Evolutionary conservation across 2,113 vertebrate genomes (phyloP), one percentile per base, ranked within the genome.

Genomic region (Alligator mississippiensis): DNA sequence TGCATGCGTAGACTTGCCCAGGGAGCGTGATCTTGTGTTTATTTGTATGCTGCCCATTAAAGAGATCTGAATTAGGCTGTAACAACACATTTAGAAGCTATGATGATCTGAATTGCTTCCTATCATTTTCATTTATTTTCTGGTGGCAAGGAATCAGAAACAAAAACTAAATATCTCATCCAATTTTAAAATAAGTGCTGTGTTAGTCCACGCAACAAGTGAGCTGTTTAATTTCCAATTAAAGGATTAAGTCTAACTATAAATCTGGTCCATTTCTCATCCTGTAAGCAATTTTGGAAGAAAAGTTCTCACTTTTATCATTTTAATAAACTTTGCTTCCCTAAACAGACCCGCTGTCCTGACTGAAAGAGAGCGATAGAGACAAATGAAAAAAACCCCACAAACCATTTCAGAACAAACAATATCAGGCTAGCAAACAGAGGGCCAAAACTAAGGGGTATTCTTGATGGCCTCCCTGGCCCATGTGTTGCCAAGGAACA

Each of bases 21-120:
- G 8, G 47, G 47, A 47, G 7, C 9, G 7, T 91, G 91, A 95
- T 94, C 0, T 90, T 85, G 90, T 90, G 90, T 93, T 93, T 96
- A 91, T 88, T 38, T 82, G 82, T 87, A 93, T 22, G 1, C 54
- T 82, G 89, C 89, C 90, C 80, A 81, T 72, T 92, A 87, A 84
- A 81, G 82, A 87, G 85, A 74, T 28, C 58, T 68, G 84, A 93
- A 96, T 90, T 94, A 93, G 60, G 92, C 28, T 61, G 6, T 66
- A 87, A 95, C 91, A 93, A 91, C 77, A 76, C 55, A 77, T 80
- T 88, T 93, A 88, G 63, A 95, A 27, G 68, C 88, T 95, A 66
- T 80, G 93, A 96, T 89, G 76, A 90, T 62, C 91, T 91, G 76
- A 82, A 88, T 77, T 95, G 86, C 85, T 96, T 90, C 86, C 82